Conservation (phyloP, 2,797 vertebrate species). For the Danio aesculapii region DNA sequence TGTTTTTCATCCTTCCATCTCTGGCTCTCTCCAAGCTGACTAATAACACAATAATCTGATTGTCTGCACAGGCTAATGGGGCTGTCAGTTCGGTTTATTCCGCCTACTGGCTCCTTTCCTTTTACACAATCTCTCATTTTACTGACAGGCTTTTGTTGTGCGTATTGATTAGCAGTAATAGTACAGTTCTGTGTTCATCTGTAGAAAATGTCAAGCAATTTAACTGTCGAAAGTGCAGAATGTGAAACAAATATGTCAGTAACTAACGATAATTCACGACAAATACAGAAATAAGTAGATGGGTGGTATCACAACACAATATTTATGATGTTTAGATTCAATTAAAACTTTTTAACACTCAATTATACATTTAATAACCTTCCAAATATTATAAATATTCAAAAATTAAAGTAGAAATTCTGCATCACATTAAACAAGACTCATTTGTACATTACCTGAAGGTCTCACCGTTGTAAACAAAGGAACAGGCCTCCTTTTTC, state of each 20-base stretch:
- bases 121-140: conserved; percentile 44
- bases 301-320: background rate
- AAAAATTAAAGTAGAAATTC: background rate
- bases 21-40: conserved; percentile 50
- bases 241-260: background rate
- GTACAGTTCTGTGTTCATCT: background rate
- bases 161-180: background rate
- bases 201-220: background rate
- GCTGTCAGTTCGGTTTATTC: conserved; percentile 61
- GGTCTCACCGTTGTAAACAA: conserved; percentile 14
- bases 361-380: background rate
- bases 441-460: background rate
- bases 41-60: conserved; percentile 47
- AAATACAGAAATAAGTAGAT: background rate
- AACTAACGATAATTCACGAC: background rate
- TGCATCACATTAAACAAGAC: background rate
- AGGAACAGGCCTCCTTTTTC: background rate
- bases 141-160: conserved; percentile 12
- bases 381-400: background rate
- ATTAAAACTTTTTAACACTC: background rate
- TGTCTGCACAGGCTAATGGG: conserved; percentile 43
- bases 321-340: background rate
- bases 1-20: conserved; percentile 55
- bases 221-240: conserved; percentile 1
- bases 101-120: conserved; percentile 49